Evolutionary conservation across 2,113 vertebrate genomes (phyloP).

Genomic region (Oenanthe oenanthe): DNA sequence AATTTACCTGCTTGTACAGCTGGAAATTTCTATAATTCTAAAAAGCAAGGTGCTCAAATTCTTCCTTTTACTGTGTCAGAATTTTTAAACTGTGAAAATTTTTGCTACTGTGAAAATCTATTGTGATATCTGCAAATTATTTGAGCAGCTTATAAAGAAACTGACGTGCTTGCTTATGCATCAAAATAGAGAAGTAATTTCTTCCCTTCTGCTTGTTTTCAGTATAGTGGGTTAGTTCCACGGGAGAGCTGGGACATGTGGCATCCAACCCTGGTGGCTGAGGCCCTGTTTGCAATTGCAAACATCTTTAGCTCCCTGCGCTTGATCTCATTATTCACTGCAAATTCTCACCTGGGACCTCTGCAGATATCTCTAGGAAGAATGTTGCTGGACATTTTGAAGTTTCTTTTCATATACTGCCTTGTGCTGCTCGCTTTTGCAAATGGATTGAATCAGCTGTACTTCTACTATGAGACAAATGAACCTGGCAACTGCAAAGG

Average conservation of each 20-base stretch:
- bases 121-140: not conserved
- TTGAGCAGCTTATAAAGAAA: not conserved
- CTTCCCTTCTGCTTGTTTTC: conserved; percentile 62
- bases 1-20: not conserved
- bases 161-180: not conserved
- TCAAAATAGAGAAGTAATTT: conserved; percentile 20
- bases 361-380: conserved; percentile 97
- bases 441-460: conserved; percentile 96
- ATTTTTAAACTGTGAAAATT: not conserved
- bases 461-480: conserved; percentile 90
- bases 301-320: conserved; percentile 99
- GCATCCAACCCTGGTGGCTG: conserved; percentile 95
- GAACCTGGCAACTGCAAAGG: conserved; percentile 82
- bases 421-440: conserved; percentile 95
- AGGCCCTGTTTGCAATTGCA: conserved; percentile 94
- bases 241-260: conserved; percentile 90
- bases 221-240: conserved; percentile 82
- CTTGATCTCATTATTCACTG: conserved; percentile 95
- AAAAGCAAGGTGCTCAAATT: not conserved
- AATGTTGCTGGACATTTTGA: conserved; percentile 98
- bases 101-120: not conserved
- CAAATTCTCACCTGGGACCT: conserved; percentile 97
- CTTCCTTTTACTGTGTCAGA: not conserved
- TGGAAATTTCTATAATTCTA: not conserved
- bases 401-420: conserved; percentile 99